Base-by-base conservation (phyloP, 2,797 vertebrate genomes). In the Leucoraja ocellata region DNA sequence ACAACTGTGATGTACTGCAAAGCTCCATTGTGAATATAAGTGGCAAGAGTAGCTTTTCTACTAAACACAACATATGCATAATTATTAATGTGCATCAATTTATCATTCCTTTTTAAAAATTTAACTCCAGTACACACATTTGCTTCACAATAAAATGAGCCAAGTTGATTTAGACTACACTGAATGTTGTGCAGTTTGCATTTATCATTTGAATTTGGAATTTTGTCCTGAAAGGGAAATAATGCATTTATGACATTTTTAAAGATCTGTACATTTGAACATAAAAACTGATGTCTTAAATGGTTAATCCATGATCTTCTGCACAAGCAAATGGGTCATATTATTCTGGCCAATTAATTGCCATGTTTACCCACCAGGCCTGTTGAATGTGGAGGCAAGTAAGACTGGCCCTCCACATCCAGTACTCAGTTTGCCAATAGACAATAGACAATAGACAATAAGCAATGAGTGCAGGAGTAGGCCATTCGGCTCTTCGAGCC, bases 121-220 rank as follows among this genome's bases (percentile, higher is more conserved):
- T 39, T 39, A 90, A 39, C 63, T 73, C 61, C 16, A 91, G 36
- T 71, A 9, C 88, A 91, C 21, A 61, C 86, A 46, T 46, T 90
- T 90, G 86, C 63, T 90, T 90, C 86, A 90, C 86, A 90, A 7
- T 68, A 88, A 88, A 88, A 28, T 88, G 61, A 61, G 84, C 63
- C 63, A 68, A 68, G 16, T 61, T 88, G 61, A 65, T 88, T 65
- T 32, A n/a, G 61, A 36, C 58, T 68, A 88, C 23, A 88, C 25
- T 36, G 32, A 68, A 63, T n/a, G 65, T 36, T 88, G 58, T 58
- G 25, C 46, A 58, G 54, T 84, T 54, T 84, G 54, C 23, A 61
- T 61, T 61, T 21, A 61, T 84, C 23, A 28, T 58, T 58, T 84
- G 10, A 84, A 28, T 28, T 58, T 84, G 25, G 46, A 28, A 61